Base-by-base conservation (phyloP, 2,888 invertebrate genomes). In the Meta bourneti region DNA sequence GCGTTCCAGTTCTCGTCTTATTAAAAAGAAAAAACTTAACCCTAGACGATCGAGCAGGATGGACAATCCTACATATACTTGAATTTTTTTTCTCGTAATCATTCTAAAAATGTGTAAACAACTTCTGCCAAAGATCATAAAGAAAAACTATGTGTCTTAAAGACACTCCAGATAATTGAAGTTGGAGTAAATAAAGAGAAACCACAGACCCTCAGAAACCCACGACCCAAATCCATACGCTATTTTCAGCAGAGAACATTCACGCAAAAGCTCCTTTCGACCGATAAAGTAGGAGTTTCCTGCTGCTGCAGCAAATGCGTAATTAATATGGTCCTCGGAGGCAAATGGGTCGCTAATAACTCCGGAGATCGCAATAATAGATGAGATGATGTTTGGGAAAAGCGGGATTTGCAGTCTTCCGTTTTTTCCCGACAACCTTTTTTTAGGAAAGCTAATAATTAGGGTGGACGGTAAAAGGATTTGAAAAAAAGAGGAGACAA, bases 271-370 rank as follows among this genome's bases (percentile, higher is more conserved):
- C 9, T 61, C n/a, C 13, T 11, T 61, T 80, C 61, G 80, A 80
- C n/a, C n/a, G n/a, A n/a, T n/a, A n/a, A n/a, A 4, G 34, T 34
- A 34, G 34, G 34, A 34, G 34, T 34, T 34, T 34, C 34, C 34
- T 34, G 34, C 34, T 61, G 54, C 48, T 13, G 77, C 77, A 19
- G 8, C 77, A 77, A 19, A 80, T 80, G 34, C 80, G 48, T 80
- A 61, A 80, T 80, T 80, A 80, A 80, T 61, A 52, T 20, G 16
- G 16, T 80, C 80, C 61, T 54, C 34, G 9, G 34, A 13, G 34
- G 13, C 48, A 61, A 80, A 80, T 61, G 61, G 61, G 48, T 34
- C 61, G 48, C 61, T 61, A 69, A 80, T 80, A 80, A 80, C 54
- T 61, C 69, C 9, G 61, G 80, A 7, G 61, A 79, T 13, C 9